Conservation (phyloP, 2,888 invertebrate genomes). For the Ochropleura leucogaster region DNA sequence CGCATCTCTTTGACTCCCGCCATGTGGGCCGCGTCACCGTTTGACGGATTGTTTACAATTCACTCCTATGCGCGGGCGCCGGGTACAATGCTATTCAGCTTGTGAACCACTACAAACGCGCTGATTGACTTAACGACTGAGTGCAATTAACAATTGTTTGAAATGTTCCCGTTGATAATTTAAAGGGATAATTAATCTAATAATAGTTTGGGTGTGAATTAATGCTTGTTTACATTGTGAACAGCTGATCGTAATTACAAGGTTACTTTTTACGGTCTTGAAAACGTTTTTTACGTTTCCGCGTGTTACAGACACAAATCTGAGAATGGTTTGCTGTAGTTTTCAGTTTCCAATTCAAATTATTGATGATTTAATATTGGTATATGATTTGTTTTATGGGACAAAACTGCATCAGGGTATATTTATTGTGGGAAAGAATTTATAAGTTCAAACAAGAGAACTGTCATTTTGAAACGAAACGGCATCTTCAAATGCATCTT, state of each 20-base stretch:
- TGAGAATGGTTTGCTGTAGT: not conserved
- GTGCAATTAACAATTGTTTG: conserved; percentile 57
- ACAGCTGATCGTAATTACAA: conserved; percentile 25
- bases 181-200: conserved; percentile 41
- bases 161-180: conserved; percentile 35
- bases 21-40: conserved; percentile 47
- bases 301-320: not conserved
- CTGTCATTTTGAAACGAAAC: no score
- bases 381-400: not conserved
- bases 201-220: conserved; percentile 23
- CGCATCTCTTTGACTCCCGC: conserved; percentile 36
- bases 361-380: not conserved
- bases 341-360: not conserved
- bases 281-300: conserved; percentile 2
- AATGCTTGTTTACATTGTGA: conserved; percentile 23
- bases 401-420: not conserved
- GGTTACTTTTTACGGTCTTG: conserved; percentile 7
- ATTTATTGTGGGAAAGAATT: not conserved
- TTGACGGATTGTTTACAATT: conserved; percentile 55
- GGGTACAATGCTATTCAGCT: conserved; percentile 38
- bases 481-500: not conserved
- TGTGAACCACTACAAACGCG: conserved; percentile 43
- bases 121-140: conserved; percentile 55
- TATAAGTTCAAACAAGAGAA: not conserved
- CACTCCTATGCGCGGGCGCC: conserved; percentile 38